These are phyloP conservation scores for Phymorhynchus buccinoides DNA, from an alignment of 1,140 invertebrate genomes.

Conservation along the genomic window DNA sequence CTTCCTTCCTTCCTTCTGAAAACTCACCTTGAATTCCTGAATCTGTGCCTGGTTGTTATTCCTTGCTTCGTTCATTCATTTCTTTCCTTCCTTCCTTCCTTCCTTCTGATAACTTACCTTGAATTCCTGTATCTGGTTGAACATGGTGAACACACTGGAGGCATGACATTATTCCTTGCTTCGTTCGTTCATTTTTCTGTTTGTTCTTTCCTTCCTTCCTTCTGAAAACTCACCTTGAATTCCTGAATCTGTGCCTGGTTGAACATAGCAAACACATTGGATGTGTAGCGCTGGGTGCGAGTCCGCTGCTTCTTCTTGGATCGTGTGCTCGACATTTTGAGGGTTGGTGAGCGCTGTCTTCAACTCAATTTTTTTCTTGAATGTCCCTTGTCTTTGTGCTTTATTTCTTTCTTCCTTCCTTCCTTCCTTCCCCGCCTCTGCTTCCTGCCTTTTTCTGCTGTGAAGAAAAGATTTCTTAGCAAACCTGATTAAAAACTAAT, in stretches of 20 bases:
- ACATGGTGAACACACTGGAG: too few species aligned
- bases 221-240: conserved; percentile 82
- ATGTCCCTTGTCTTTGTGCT: background rate
- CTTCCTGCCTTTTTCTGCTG: too few species aligned
- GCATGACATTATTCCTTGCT: background rate
- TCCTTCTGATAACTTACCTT: background rate
- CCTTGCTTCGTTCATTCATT: background rate
- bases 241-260: conserved; percentile 98
- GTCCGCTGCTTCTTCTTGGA: conserved; percentile 82
- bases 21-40: too few species aligned
- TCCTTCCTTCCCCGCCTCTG: conserved; percentile 6
- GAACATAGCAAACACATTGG: conserved; percentile 99
- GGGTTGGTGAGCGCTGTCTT: too few species aligned
- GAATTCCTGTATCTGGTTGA: background rate
- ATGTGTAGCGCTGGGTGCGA: conserved; percentile 81
- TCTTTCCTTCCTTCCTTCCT: background rate
- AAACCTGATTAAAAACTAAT: too few species aligned
- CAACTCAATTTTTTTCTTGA: background rate
- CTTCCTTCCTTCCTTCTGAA: too few species aligned
- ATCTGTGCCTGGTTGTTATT: too few species aligned
- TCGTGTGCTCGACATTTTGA: conserved; percentile 87
- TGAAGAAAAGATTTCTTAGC: too few species aligned
- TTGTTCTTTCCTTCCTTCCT: background rate
- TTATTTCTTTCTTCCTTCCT: background rate
- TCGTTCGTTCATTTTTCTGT: background rate